These are phyloP conservation scores for Hypercompe scribonia DNA, from an alignment of 2,888 invertebrate species.

Conservation along the genomic window DNA sequence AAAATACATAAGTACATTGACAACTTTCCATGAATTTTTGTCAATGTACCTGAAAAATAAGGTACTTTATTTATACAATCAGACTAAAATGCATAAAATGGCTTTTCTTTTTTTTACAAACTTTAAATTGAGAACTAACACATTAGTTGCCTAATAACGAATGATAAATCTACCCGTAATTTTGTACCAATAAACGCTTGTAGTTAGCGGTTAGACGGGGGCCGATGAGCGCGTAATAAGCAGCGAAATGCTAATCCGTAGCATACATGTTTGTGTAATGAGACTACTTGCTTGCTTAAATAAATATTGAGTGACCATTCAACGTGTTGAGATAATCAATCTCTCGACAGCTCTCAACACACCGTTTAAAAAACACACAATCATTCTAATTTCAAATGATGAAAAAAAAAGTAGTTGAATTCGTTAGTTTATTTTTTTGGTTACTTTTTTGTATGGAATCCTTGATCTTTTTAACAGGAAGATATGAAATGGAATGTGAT, in stretches of 20 bases:
- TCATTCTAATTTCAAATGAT: neutral
- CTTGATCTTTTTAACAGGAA: neutral
- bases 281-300: conserved; percentile 48
- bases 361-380: conserved; percentile 14
- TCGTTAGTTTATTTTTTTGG: neutral
- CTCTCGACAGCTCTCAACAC: conserved; percentile 12
- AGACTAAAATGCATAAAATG: neutral
- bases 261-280: conserved; percentile 58
- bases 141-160: neutral
- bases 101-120: neutral
- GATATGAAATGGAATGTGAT: neutral
- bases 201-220: conserved; percentile 17
- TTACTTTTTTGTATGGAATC: neutral
- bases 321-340: conserved; percentile 47
- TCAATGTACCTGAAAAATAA: neutral
- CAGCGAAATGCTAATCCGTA: conserved; percentile 53
- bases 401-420: neutral
- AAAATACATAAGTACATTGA: too few species aligned
- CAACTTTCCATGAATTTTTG: too few species aligned
- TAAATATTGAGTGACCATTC: conserved; percentile 56
- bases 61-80: neutral
- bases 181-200: conserved; percentile 4
- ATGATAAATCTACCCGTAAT: neutral
- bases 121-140: neutral
- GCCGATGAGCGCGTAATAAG: conserved; percentile 46